Evolutionary conservation across 2,113 vertebrate genomes (phyloP).

Genomic region (Mirounga angustirostris): DNA sequence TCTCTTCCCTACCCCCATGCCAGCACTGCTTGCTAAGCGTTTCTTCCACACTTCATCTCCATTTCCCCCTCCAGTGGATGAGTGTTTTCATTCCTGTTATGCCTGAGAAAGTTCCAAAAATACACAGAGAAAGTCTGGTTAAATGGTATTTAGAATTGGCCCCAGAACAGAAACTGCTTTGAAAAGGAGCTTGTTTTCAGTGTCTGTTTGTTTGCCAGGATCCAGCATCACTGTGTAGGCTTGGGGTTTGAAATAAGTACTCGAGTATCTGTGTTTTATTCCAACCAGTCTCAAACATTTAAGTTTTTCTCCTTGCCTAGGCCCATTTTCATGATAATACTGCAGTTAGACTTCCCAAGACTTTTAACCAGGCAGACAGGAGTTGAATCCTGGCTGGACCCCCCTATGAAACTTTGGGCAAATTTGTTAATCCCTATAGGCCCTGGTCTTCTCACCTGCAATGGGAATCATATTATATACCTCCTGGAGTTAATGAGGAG

Average conservation of each 20-base stretch:
- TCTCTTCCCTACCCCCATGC: accelerated
- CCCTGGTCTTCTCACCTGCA: not conserved
- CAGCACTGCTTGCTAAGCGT: not conserved
- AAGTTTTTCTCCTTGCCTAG: conserved; percentile 16
- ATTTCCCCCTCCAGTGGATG: conserved; percentile 7
- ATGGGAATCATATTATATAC: not conserved
- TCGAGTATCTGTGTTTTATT: conserved; percentile 28
- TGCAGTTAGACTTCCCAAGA: not conserved
- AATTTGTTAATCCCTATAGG: not conserved
- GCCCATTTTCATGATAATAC: not conserved
- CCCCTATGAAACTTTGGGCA: not conserved
- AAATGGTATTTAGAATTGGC: conserved; percentile 66
- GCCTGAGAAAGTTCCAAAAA: conserved; percentile 72
- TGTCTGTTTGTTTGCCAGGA: conserved; percentile 58
- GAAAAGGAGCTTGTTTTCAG: conserved; percentile 43
- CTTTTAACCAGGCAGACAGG: not conserved
- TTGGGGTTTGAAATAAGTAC: conserved; percentile 32
- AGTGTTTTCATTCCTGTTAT: conserved; percentile 72
- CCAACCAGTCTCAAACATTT: not conserved
- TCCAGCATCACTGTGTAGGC: not conserved
- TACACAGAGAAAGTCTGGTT: conserved; percentile 63
- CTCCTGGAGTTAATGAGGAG: not conserved
- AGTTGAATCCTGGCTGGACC: not conserved
- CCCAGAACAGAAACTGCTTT: conserved; percentile 67
- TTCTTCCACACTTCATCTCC: conserved; percentile 69